Evolutionary conservation across 2,113 vertebrate genomes (phyloP).

Genomic region (Oncorhynchus clarkii): DNA sequence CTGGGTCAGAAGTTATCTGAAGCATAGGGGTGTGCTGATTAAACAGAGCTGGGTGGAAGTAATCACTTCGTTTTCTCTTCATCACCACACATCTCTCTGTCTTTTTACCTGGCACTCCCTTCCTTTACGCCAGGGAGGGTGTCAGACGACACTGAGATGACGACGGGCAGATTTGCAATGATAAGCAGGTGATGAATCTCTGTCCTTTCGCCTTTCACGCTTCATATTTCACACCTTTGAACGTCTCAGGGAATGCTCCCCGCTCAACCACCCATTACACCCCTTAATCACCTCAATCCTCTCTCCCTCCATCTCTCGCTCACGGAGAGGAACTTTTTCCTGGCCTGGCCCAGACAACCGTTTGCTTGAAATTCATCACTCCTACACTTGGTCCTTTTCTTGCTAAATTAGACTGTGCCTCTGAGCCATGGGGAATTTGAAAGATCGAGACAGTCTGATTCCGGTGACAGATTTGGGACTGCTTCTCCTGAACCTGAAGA

Average conservation of each 20-base stretch:
- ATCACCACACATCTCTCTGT: neutral
- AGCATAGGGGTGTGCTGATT: conserved; percentile 55
- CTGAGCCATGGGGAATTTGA: conserved; percentile 23
- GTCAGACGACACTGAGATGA: neutral
- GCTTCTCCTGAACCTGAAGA: conserved; percentile 15
- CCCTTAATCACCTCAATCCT: conserved; percentile 39
- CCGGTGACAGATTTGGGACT: conserved; percentile 8
- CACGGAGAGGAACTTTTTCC: neutral
- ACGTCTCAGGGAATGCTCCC: conserved; percentile 12
- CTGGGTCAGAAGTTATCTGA: conserved; percentile 63
- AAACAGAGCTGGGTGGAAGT: conserved; percentile 44
- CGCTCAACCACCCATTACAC: conserved; percentile 33
- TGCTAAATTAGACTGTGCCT: conserved; percentile 35
- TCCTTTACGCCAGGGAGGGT: conserved; percentile 9
- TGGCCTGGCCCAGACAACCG: neutral
- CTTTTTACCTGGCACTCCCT: neutral
- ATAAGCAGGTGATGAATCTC: conserved; percentile 37
- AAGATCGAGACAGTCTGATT: neutral
- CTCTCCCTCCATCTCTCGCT: neutral
- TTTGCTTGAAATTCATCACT: conserved; percentile 27
- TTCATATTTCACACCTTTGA: conserved; percentile 52
- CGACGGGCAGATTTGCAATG: conserved; percentile 39
- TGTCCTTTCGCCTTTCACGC: conserved; percentile 47
- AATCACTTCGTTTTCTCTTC: conserved; percentile 47
- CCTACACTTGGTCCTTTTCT: conserved; percentile 18